These are phyloP conservation scores for Eunapius fragilis DNA, from an alignment of 37 sponge, comb jelly and placozoan species.

Conservation along the genomic window DNA sequence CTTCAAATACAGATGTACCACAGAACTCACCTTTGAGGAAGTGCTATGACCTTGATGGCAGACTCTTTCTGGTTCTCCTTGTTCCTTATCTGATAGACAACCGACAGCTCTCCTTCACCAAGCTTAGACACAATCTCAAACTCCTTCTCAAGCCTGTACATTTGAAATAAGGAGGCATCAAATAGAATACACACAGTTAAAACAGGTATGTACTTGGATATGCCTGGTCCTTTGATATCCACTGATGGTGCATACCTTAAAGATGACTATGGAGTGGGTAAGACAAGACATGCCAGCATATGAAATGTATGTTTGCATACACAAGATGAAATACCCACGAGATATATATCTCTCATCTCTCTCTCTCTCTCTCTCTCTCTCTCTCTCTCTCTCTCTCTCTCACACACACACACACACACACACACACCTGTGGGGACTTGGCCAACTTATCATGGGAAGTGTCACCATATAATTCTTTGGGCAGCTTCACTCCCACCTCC, in stretches of 20 bases:
- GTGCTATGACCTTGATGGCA: slow-evolving; percentile 72
- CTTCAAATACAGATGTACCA: not conserved
- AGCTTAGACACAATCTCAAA: slow-evolving; percentile 43
- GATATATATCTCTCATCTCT: not conserved
- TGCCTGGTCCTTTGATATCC: not conserved
- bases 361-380: not conserved
- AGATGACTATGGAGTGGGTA: too few relatives aligned
- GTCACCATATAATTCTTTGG: not conserved
- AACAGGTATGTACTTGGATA: not conserved
- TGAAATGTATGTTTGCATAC: too few relatives aligned
- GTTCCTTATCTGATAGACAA: slow-evolving; percentile 62
- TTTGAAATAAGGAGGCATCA: not conserved
- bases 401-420: not conserved
- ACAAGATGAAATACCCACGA: too few relatives aligned
- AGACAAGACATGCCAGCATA: too few relatives aligned
- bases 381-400: not conserved
- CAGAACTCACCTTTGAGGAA: slow-evolving; percentile 47
- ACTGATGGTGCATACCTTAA: not conserved
- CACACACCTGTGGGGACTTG: not conserved
- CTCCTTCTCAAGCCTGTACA: slow-evolving; percentile 33
- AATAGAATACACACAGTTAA: not conserved
- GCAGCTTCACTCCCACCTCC: not conserved
- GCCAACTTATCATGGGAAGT: not conserved
- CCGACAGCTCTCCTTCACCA: slow-evolving; percentile 83
- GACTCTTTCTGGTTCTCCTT: slow-evolving; percentile 53